Base-by-base conservation (phyloP, 2,888 invertebrate species). In the Torymus tubicola region DNA sequence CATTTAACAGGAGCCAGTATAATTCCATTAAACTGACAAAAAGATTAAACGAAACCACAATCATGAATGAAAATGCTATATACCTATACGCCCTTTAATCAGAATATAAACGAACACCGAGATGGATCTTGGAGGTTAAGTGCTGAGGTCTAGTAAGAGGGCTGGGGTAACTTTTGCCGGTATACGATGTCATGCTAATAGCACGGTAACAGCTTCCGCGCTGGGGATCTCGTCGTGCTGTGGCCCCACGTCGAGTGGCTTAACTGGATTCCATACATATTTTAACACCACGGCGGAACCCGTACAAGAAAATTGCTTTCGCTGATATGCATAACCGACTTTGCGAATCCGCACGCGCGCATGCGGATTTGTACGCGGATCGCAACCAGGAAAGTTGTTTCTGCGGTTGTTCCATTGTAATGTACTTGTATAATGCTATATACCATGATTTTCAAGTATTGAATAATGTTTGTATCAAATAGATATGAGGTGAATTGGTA, bases 201-300 rank as follows among this genome's bases (percentile, higher is more conserved):
- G 87, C 87, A 88, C 85, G 86, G 90, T 90, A 90, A 90, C 90
- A 90, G 90, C 89, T 90, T 90, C 90, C 88, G 70, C 52, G 64
- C 61, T 50, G 55, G 42, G 61, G 70, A 78, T 71, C 55, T 70
- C 70, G 55, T 55, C 73, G 65, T 53, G 53, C 58, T 75, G 8
- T 42, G 42, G 18, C 3, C 77, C 21, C 64, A 21, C 13, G 12
- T 60, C 85, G 83, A 87, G 85, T 86, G 86, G 88, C 87, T 90
- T 90, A 89, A 90, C 89, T 89, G 88, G 86, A 89, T 89, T 88
- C 90, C 87, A 90, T 90, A 90, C 90, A 90, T 90, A 90, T 90
- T 90, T 90, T 89, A 90, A 90, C 90, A 88, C 87, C 85, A 8
- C 42, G 84, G 85, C 87, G 85, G 88, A 90, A 89, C 89, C 89